Percentiles rank a stretch among this genome's conserved stretches.
These are phyloP conservation scores for Adineta ricciae DNA, from an alignment of 2,888 invertebrate genomes.

Conservation along the genomic window DNA sequence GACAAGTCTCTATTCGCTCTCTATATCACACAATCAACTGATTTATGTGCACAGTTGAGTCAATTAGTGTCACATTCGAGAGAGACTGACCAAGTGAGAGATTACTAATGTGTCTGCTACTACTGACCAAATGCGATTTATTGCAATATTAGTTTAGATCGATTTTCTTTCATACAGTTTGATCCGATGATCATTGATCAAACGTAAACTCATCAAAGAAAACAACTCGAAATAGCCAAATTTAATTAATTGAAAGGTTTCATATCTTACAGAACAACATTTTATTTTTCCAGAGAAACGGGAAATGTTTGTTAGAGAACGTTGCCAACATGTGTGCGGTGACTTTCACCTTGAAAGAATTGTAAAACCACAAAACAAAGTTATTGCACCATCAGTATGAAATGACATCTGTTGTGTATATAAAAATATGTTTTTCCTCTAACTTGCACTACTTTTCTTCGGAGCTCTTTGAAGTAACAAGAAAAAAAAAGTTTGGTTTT, in stretches of 20 bases:
- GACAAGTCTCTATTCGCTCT: neutral
- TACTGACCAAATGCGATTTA: neutral
- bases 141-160: neutral
- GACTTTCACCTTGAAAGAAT: too few species aligned
- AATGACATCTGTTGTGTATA: neutral
- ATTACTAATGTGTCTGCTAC: constrained; percentile 4
- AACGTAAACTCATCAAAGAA: neutral
- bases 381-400: neutral
- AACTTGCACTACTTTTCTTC: too few species aligned
- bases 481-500: too few species aligned
- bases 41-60: constrained; percentile 1
- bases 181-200: neutral
- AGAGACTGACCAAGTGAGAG: neutral
- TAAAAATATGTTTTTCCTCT: too few species aligned
- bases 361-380: neutral
- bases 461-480: too few species aligned
- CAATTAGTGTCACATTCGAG: constrained; percentile 9
- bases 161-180: neutral
- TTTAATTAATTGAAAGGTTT: neutral
- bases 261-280: neutral
- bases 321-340: neutral
- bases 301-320: neutral
- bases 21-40: neutral
- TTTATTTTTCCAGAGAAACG: neutral
- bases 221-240: too few species aligned